Evolutionary conservation across 2,113 vertebrate genomes (phyloP).

Genomic region (Nothobranchius kuhntae): DNA sequence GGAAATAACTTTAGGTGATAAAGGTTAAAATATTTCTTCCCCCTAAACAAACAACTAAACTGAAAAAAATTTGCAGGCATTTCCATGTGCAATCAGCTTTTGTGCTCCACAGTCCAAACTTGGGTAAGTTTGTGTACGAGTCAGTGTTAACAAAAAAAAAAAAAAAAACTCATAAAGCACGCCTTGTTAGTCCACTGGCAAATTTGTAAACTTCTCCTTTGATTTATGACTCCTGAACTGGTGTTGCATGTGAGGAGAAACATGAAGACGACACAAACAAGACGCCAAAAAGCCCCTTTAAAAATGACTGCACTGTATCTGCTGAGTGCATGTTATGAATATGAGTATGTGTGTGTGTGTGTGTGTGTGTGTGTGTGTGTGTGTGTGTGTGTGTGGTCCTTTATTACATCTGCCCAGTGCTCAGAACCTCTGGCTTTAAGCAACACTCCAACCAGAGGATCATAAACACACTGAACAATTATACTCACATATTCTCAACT

Average conservation of each 20-base stretch:
- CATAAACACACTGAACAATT: conserved; percentile 32
- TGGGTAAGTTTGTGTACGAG: neutral
- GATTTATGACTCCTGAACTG: neutral
- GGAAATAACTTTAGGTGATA: neutral
- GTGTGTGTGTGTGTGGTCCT: conserved; percentile 33
- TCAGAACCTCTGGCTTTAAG: conserved; percentile 27
- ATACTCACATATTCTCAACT: neutral
- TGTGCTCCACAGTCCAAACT: neutral
- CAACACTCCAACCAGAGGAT: conserved; percentile 20
- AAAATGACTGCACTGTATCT: conserved; percentile 14
- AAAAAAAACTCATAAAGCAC: neutral
- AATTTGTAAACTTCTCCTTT: neutral
- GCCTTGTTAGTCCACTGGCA: neutral
- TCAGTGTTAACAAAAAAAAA: neutral
- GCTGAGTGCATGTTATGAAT: conserved; percentile 27
- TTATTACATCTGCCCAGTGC: conserved; percentile 35
- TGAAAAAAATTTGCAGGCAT: neutral
- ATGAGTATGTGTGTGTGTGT: conserved; percentile 22
- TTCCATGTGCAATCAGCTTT: neutral
- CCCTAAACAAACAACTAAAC: no score
- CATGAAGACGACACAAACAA: neutral
- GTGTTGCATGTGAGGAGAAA: neutral
- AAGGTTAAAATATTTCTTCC: no score
- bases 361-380: no score
- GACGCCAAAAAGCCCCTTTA: neutral